A percentile compares a stretch with the other conserved stretches of the same genome.
These are phyloP conservation scores for Philereme vetulata DNA, from an alignment of 2,888 invertebrate species.

Conservation along the genomic window DNA sequence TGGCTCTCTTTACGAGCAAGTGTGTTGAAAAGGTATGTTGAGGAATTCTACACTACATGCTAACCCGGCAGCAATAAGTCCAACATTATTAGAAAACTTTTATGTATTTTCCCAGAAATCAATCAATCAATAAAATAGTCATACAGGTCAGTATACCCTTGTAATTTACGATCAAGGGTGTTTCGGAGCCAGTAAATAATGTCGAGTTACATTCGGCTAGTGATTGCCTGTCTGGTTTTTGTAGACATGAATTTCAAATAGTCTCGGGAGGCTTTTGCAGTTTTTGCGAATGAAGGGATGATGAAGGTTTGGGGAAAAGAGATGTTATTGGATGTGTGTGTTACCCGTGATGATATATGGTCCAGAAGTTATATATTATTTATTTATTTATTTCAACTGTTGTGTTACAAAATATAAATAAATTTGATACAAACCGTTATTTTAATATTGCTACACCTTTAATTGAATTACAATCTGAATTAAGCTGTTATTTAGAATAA, in stretches of 20 bases:
- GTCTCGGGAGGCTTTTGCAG: constrained; percentile 6
- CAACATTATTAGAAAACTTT: neutral
- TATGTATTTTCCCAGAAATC: constrained; percentile 6
- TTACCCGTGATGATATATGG: no score
- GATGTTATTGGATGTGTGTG: constrained; percentile 7
- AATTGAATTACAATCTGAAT: no score
- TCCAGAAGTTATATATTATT: no score
- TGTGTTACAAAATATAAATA: no score
- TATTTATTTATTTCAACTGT: no score
- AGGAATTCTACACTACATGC: no score
- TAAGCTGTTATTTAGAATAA: no score
- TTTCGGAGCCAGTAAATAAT: constrained; percentile 17
- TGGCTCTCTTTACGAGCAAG: no score
- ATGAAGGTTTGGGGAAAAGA: neutral
- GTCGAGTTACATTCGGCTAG: constrained; percentile 16
- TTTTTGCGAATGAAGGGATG: constrained; percentile 20
- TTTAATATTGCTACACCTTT: no score
- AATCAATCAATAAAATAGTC: constrained; percentile 10
- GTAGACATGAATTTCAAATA: constrained; percentile 11
- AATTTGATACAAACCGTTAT: no score
- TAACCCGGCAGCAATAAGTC: neutral
- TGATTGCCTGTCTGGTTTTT: constrained; percentile 23
- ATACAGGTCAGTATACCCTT: neutral
- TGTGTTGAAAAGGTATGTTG: no score
- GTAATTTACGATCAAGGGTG: constrained; percentile 21